Base-by-base conservation (phyloP, 2,113 vertebrate species). In the Labrus mixtus region DNA sequence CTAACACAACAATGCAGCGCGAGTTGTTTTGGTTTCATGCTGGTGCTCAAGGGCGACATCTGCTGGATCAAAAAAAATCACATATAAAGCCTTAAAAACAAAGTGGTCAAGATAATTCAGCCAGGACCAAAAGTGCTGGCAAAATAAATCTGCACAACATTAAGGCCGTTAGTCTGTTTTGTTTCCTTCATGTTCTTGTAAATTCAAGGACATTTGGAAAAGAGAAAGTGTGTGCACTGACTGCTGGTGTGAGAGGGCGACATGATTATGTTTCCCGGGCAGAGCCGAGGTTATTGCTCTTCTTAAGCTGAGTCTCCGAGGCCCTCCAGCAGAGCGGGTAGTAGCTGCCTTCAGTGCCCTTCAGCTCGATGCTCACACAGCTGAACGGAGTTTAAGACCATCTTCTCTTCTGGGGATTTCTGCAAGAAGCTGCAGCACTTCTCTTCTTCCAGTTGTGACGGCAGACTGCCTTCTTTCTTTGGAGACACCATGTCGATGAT, bases 341-440 rank as follows among this genome's bases (percentile, higher is more conserved):
- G 54, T 11, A 11, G 16, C 56, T 60, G 64, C 68, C 51, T 67
- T 60, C 68, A 36, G 67, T 39, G 79, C 72, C 84, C 76, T 65
- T 51, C 68, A 56, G 64, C 76, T 67, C 16, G 3, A 39, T 46
- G 54, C 64, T 76, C 65, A 58, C 68, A 54, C 41, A 50, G 75
- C 13, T 68, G 65, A 83, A 59, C 60, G 46, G 61, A 78, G 74
- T 55, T 64, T 65, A 70, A 77, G 73, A 58, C 11, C 9, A 60
- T 73, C 68, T 19, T 33, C 59, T 76, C 82, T 71, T 50, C 41
- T n/a, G 0, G 86, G 83, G 73, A 85, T 23, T 36, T 19, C 76
- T 59, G 37, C 3, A 33, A 68, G 37, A 51, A 59, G 66, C 51
- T 60, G 69, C 39, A 56, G 8, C 20, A 74, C 43, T 46, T 65